Evolutionary conservation across 37 sponge, comb jelly and placozoan species (phyloP).

Genomic region (Theonella swinhoei): DNA sequence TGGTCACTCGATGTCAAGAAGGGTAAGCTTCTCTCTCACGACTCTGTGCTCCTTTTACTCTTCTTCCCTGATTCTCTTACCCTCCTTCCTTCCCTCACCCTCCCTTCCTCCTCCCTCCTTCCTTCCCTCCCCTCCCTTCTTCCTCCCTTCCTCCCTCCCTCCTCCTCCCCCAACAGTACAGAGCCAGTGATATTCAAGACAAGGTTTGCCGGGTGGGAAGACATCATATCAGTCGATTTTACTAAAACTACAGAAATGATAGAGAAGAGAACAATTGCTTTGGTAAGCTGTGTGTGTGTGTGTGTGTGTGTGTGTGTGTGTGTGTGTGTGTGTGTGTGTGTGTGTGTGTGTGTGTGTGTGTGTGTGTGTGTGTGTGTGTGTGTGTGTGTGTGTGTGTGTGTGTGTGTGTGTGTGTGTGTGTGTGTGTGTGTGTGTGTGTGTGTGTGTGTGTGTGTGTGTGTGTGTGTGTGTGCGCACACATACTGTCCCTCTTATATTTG

Average conservation of each 20-base stretch:
- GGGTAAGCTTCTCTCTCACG: conserved; percentile 54
- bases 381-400: neutral
- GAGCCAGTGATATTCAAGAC: conserved; percentile 72
- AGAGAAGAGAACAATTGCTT: conserved; percentile 38
- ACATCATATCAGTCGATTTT: conserved; percentile 81
- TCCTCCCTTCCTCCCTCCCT: neutral
- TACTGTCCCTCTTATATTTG: too few species aligned
- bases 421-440: too few species aligned
- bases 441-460: too few species aligned
- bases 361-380: too few species aligned
- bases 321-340: too few species aligned
- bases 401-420: too few species aligned
- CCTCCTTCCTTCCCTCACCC: neutral
- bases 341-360: too few species aligned
- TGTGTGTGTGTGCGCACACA: too few species aligned
- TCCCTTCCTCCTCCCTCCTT: neutral
- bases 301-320: too few species aligned
- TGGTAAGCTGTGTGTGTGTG: conserved; percentile 18
- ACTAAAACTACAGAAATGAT: conserved; percentile 58
- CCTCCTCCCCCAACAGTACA: conserved; percentile 37
- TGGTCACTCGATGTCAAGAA: conserved; percentile 79
- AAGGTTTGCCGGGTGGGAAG: conserved; percentile 89
- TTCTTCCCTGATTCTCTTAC: conserved; percentile 5
- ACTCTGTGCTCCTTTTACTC: neutral
- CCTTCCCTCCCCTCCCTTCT: neutral